These are phyloP conservation scores for Trichopria drosophilae DNA, from an alignment of 2,888 invertebrate species.

Conservation along the genomic window DNA sequence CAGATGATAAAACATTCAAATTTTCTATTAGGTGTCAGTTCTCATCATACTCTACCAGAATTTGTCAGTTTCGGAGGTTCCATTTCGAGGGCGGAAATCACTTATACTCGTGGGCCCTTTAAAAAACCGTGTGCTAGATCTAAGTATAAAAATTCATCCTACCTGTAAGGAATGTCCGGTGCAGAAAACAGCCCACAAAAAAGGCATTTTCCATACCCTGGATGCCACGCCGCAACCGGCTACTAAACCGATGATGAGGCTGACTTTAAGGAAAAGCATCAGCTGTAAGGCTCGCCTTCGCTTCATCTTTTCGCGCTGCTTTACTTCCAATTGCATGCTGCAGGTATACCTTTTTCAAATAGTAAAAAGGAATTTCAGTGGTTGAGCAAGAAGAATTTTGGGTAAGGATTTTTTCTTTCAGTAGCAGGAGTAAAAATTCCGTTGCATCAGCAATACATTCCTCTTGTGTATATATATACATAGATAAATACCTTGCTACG, in stretches of 20 bases:
- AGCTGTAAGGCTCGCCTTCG: slow-evolving; percentile 64
- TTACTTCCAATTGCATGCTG: slow-evolving; percentile 65
- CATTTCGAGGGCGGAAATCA: no score
- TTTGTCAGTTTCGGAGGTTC: no score
- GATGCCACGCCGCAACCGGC: slow-evolving; percentile 56
- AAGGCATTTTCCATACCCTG: slow-evolving; percentile 52
- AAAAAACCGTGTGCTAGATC: no score
- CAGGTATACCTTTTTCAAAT: slow-evolving; percentile 63
- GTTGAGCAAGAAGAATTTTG: no score
- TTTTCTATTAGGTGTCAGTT: no score
- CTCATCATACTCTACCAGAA: no score
- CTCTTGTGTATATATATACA: slow-evolving; percentile 2
- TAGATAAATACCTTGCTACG: slow-evolving; percentile 56
- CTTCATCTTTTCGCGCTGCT: slow-evolving; percentile 65
- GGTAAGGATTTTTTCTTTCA: no score
- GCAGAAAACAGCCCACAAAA: slow-evolving; percentile 55
- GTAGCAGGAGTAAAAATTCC: no score
- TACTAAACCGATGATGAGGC: slow-evolving; percentile 58
- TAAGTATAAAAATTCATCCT: no score
- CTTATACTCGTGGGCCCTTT: no score
- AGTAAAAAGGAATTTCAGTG: no score
- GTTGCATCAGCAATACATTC: slow-evolving; percentile 8
- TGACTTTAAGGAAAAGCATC: slow-evolving; percentile 65
- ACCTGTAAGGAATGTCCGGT: slow-evolving; percentile 56
- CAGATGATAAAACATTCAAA: no score